Percentiles rank a stretch among this genome's conserved stretches.
phyloP scores from a whole-genome alignment of 2,888 invertebrate genomes.

The Eristalis tenax region DNA sequence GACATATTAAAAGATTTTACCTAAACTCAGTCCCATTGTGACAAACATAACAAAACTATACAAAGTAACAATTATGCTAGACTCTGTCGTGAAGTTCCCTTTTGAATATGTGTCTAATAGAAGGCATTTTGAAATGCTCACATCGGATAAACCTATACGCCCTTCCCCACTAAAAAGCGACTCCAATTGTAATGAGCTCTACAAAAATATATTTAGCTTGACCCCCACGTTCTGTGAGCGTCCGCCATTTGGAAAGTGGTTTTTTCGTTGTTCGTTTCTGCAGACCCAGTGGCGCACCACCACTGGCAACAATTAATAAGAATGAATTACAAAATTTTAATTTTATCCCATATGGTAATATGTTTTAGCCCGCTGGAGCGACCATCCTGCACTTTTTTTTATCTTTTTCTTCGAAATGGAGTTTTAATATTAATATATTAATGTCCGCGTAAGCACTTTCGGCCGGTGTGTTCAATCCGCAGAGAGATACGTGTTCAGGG shows the following conservation, averaged over 20 bases:
- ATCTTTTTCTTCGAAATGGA: constrained; percentile 33
- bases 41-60: background rate
- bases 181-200: constrained; percentile 40
- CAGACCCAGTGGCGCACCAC: background rate
- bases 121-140: constrained; percentile 1
- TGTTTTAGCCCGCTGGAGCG: constrained; percentile 11
- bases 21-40: background rate
- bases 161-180: background rate
- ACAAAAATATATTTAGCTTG: constrained; percentile 12
- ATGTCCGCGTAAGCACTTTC: constrained; percentile 35
- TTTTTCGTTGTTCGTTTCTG: background rate
- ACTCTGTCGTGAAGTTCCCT: background rate
- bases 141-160: constrained; percentile 3
- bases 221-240: constrained; percentile 5
- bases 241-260: constrained; percentile 8
- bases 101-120: background rate
- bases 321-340: constrained; percentile 61
- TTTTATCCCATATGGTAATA: constrained; percentile 48
- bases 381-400: constrained; percentile 7
- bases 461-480: constrained; percentile 13
- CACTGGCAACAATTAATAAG: constrained; percentile 53
- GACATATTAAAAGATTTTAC: no score
- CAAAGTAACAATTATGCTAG: background rate
- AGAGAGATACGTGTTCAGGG: constrained; percentile 17
- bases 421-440: constrained; percentile 50